Evolutionary conservation across 2,113 vertebrate species (phyloP).

Genomic region (Zosterops pallidus): DNA sequence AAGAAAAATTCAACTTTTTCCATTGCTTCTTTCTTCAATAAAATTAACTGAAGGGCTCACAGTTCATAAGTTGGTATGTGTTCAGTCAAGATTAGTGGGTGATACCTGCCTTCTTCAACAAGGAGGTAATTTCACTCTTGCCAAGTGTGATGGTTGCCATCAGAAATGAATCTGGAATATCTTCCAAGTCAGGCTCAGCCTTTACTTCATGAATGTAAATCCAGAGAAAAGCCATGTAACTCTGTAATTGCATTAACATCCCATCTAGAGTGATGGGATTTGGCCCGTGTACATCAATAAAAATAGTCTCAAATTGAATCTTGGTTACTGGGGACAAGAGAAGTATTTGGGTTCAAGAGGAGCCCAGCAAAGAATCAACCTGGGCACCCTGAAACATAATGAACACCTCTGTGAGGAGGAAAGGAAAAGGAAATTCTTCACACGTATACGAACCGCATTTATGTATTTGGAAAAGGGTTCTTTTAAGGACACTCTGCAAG

Average conservation of each 20-base stretch:
- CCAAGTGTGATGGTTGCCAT: fast-evolving
- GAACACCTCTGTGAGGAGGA: not conserved
- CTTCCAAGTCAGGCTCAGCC: not conserved
- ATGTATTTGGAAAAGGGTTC: not conserved
- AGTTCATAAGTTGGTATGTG: not conserved
- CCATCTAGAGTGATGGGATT: not conserved
- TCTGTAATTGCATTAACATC: not conserved
- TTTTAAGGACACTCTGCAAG: slow-evolving; percentile 17
- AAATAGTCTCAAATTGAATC: not conserved
- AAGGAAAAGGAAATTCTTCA: not conserved
- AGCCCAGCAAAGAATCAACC: not conserved
- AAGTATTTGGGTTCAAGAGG: not conserved
- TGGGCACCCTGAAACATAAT: not conserved
- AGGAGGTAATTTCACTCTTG: not conserved
- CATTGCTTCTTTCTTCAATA: not conserved
- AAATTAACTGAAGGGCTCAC: not conserved
- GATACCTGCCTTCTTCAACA: not conserved
- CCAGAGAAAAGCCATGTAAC: not conserved
- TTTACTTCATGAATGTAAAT: not conserved
- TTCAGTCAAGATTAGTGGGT: not conserved
- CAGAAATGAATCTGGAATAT: not conserved
- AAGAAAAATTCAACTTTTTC: not conserved
- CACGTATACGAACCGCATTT: not conserved
- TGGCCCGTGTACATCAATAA: not conserved
- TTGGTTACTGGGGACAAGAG: not conserved